Evolutionary conservation across 2,888 invertebrate genomes (phyloP).

Genomic region (Aproaerema taeniolella): DNA sequence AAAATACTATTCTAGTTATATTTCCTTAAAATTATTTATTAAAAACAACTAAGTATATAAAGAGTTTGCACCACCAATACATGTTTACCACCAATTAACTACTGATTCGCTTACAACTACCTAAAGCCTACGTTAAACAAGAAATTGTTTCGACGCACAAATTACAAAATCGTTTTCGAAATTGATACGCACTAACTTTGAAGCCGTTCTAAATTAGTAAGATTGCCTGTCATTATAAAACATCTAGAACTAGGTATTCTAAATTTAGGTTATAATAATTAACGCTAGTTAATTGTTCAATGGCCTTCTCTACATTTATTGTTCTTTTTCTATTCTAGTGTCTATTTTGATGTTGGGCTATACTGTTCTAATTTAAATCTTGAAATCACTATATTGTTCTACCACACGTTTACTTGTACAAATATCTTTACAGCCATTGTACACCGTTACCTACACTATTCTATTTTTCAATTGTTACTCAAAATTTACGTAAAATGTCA

Average conservation of each 20-base stretch:
- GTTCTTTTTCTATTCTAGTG: conserved; percentile 51
- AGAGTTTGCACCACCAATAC: conserved; percentile 76
- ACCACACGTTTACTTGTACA: conserved; percentile 51
- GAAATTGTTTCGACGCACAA: conserved; percentile 25
- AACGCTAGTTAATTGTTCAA: conserved; percentile 51
- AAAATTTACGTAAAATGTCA: conserved; percentile 45
- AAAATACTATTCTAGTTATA: conserved; percentile 38
- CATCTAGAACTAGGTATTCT: too few relatives aligned
- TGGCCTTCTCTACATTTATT: conserved; percentile 59
- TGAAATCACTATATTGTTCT: conserved; percentile 48
- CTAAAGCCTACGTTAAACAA: conserved; percentile 28
- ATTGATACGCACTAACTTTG: conserved; percentile 33
- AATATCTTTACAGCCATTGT: conserved; percentile 40
- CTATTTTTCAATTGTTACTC: conserved; percentile 52
- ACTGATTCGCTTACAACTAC: conserved; percentile 47
- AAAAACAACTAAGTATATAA: conserved; percentile 49
- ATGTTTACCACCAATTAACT: conserved; percentile 50
- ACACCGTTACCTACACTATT: conserved; percentile 57
- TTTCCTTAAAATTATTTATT: conserved; percentile 46
- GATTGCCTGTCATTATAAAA: conserved; percentile 52
- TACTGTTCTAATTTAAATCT: conserved; percentile 45
- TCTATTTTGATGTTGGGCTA: conserved; percentile 47
- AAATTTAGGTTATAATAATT: conserved; percentile 53
- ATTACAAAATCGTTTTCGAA: conserved; percentile 30
- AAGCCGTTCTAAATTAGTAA: conserved; percentile 59